Conservation (phyloP, 2,113 vertebrate genomes). For the Spheniscus mendiculus region DNA sequence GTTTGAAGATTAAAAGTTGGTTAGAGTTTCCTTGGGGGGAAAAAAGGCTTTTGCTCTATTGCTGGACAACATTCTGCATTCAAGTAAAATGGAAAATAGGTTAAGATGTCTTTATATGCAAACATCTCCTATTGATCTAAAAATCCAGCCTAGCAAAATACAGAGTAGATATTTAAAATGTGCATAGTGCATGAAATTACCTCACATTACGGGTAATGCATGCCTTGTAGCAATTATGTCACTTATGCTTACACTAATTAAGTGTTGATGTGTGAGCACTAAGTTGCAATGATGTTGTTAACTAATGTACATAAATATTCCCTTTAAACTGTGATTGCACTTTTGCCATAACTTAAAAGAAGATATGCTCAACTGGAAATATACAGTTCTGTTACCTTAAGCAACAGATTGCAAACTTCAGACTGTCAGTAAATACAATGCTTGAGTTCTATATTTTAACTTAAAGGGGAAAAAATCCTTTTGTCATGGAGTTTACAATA, state of each 20-base stretch:
- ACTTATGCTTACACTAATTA: constrained; percentile 85
- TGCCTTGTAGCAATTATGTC: constrained; percentile 86
- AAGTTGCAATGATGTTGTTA: constrained; percentile 83
- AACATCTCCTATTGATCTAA: constrained; percentile 74
- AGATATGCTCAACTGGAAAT: constrained; percentile 53
- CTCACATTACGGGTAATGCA: constrained; percentile 80
- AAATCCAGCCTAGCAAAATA: constrained; percentile 70
- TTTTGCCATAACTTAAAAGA: constrained; percentile 73
- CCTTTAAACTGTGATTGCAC: constrained; percentile 81
- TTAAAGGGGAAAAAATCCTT: neutral
- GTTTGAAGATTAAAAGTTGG: neutral
- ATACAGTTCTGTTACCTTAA: constrained; percentile 30
- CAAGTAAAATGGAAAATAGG: neutral
- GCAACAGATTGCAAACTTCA: constrained; percentile 22
- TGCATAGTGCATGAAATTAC: constrained; percentile 82
- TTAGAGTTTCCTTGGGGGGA: neutral
- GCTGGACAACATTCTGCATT: neutral
- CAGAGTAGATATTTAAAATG: constrained; percentile 80
- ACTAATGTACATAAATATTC: constrained; percentile 86
- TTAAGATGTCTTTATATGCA: constrained; percentile 47
- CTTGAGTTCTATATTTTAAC: neutral
- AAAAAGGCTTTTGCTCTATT: neutral
- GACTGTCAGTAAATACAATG: neutral
- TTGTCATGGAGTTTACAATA: neutral
- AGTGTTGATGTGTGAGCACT: constrained; percentile 82